Evolutionary conservation across 1,140 invertebrate species (phyloP), one percentile per base, ranked within the genome.

Genomic region (Bombus fervidus): DNA sequence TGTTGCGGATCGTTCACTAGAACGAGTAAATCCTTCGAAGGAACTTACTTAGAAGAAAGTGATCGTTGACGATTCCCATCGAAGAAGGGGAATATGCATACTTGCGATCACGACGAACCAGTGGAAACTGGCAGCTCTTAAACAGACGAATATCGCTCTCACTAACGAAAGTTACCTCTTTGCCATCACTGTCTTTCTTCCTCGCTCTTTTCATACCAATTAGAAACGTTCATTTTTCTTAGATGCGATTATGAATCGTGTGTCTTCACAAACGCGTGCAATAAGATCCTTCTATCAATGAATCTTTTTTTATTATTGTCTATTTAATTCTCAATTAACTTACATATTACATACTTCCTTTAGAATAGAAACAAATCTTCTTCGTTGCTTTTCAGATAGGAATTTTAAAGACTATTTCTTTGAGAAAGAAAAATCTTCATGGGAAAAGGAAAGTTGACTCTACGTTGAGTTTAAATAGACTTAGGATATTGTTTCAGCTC

Each of bases 41-140:
- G 83, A 80, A 88, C 80, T 53, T 57, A 78, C 83, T 86, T 83
- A 57, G 89, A 90, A 90, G 89, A 90, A 90, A 90, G 89, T 88
- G 89, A 90, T 90, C 83, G 89, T 84, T 79, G 64, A 66, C 77
- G 81, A 76, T 59, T 22, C 62, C 74, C 57, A 78, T 68, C 87
- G 83, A 90, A 57, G 88, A 85, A 87, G 77, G 75, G 66, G 81
- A 57, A 78, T 66, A 76, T 62, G 74, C 59, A 72, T 62, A 57
- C 57, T 76, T 64, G 43, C 34, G 62, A 64, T 77, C 74, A 43
- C 64, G 31, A 28, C 69, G 77, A 79, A 85, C 68, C 74, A 85
- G 82, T 76, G 76, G 53, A 68, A 81, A 78, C 76, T 78, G 68
- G 71, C 81, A 53, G 53, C 66, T 64, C 43, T 71, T 72, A 79